phyloP scores from a whole-genome alignment of 2,113 vertebrate species.

The Macroglossus sobrinus region DNA sequence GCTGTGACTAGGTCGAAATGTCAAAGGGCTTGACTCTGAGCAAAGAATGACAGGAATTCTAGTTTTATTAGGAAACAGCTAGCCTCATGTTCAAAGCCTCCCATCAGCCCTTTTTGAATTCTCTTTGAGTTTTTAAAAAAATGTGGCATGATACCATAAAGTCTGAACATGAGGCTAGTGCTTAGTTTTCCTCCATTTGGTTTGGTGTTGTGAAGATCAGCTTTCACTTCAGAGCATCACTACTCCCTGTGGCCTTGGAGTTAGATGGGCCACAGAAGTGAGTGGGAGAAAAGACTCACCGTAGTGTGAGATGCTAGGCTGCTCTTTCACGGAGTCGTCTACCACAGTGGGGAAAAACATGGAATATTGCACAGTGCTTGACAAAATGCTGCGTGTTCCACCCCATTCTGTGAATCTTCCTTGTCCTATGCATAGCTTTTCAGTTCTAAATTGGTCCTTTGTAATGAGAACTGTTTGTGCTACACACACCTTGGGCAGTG shows the following conservation, averaged over 20 bases:
- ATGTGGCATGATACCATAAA: not conserved
- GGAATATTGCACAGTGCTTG: conserved; percentile 97
- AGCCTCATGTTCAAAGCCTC: not conserved
- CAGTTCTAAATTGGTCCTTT: conserved; percentile 87
- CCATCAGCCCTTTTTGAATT: conserved; percentile 39
- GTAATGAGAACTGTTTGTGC: conserved; percentile 85
- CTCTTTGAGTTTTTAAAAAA: conserved; percentile 20
- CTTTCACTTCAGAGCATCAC: not conserved
- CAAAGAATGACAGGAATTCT: not conserved
- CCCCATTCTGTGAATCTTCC: conserved; percentile 75
- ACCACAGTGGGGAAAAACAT: not conserved
- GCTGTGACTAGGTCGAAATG: not conserved
- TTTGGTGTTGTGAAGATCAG: not conserved
- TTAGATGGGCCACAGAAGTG: conserved; percentile 62
- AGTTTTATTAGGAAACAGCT: not conserved
- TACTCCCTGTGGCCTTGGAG: conserved; percentile 13
- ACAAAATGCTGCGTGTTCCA: conserved; percentile 93
- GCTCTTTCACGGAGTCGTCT: conserved; percentile 25
- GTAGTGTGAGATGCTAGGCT: conserved; percentile 59
- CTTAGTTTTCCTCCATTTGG: not conserved
- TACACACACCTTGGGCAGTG: conserved; percentile 87
- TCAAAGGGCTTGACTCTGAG: not conserved
- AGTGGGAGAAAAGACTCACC: conserved; percentile 48
- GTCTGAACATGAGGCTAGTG: not conserved
- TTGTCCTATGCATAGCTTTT: conserved; percentile 81